A percentile compares a stretch with the other conserved stretches of the same genome.
phyloP scores from a whole-genome alignment of 2,888 invertebrate species.

The Cybosia mesomella region DNA sequence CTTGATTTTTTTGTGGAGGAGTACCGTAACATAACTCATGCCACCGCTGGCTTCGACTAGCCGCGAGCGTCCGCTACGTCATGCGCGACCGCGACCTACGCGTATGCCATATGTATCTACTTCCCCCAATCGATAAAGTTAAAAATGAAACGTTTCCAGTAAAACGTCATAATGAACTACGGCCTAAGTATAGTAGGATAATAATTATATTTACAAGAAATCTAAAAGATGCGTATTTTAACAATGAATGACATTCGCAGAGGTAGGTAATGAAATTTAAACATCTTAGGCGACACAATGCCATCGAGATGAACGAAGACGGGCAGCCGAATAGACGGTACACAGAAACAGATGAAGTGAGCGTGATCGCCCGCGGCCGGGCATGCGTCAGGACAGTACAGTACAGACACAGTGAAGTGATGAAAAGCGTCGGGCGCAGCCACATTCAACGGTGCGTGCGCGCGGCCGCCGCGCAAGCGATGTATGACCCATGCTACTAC shows the following conservation, averaged over 20 bases:
- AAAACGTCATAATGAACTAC: slow-evolving; percentile 70
- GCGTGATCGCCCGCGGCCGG: slow-evolving; percentile 85
- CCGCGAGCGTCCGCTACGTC: slow-evolving; percentile 62
- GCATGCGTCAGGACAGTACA: slow-evolving; percentile 86
- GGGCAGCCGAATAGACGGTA: slow-evolving; percentile 83
- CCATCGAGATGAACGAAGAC: slow-evolving; percentile 83
- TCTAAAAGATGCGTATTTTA: slow-evolving; percentile 84
- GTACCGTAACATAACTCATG: slow-evolving; percentile 69
- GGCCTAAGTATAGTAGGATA: slow-evolving; percentile 69
- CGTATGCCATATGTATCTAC: slow-evolving; percentile 50
- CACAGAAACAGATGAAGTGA: slow-evolving; percentile 86
- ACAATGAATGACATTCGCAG: slow-evolving; percentile 83
- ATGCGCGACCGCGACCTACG: slow-evolving; percentile 73
- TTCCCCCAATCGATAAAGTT: slow-evolving; percentile 62
- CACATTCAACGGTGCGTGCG: slow-evolving; percentile 86
- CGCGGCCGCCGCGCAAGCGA: slow-evolving; percentile 86
- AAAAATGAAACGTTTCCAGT: slow-evolving; percentile 61
- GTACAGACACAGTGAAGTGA: slow-evolving; percentile 86
- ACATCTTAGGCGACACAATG: slow-evolving; percentile 81
- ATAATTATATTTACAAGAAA: slow-evolving; percentile 80
- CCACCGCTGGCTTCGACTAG: slow-evolving; percentile 61
- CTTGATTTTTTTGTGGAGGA: slow-evolving; percentile 66
- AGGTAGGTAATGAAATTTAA: slow-evolving; percentile 81
- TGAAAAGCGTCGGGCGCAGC: slow-evolving; percentile 87
- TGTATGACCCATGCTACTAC: slow-evolving; percentile 87